A percentile compares a stretch with the other conserved stretches of the same genome.
These are phyloP conservation scores for Lacerta viridis DNA, from an alignment of 2,797 vertebrate genomes.

Conservation along the genomic window DNA sequence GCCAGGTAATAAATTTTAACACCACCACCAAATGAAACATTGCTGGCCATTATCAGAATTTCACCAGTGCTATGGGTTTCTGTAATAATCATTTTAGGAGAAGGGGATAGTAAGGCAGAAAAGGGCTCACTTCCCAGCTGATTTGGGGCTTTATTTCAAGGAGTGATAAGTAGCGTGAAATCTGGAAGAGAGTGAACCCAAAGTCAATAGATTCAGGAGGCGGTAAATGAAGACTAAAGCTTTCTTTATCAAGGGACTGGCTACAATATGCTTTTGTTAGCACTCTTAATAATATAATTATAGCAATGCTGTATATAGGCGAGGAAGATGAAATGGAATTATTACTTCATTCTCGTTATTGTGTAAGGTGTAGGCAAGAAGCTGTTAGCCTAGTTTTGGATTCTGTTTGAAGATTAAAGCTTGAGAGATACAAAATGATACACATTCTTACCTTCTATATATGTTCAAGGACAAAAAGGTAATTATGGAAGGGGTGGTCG, in stretches of 20 bases:
- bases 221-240: constrained; percentile 61
- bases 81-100: constrained; percentile 42
- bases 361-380: constrained; percentile 29
- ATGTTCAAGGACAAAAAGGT: constrained; percentile 27
- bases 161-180: constrained; percentile 33
- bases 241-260: constrained; percentile 37
- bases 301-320: constrained; percentile 49
- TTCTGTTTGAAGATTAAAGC: constrained; percentile 63
- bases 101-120: constrained; percentile 18
- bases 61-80: neutral
- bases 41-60: neutral
- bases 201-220: constrained; percentile 49
- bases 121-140: constrained; percentile 32
- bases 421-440: constrained; percentile 33
- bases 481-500: constrained; percentile 6
- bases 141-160: constrained; percentile 50
- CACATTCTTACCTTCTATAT: constrained; percentile 4
- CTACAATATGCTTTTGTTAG: constrained; percentile 53
- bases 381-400: constrained; percentile 41
- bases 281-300: constrained; percentile 52
- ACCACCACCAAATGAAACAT: neutral
- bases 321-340: constrained; percentile 50
- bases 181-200: constrained; percentile 46
- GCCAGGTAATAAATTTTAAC: too few species aligned
- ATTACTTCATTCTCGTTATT: constrained; percentile 24